Percentiles rank a stretch among this genome's conserved stretches.
Evolutionary conservation across 2,113 vertebrate species (phyloP).

Genomic region (Ameiurus melas): DNA sequence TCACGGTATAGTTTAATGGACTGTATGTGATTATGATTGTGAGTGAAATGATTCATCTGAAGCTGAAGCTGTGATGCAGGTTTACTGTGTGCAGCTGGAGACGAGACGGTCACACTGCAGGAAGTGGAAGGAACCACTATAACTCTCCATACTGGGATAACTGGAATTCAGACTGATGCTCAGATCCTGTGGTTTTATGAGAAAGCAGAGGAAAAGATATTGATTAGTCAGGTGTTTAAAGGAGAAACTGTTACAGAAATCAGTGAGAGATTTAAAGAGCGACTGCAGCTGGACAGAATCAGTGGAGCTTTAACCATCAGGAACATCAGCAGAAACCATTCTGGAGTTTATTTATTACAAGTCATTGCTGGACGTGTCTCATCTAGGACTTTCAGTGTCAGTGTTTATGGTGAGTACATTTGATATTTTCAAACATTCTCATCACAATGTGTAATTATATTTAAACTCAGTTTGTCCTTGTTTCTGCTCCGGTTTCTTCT

Average conservation of each 20-base stretch:
- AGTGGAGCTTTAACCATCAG: constrained; percentile 41
- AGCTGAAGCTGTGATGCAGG: neutral
- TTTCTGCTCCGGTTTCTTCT: too few relatives aligned
- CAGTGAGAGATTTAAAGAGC: constrained; percentile 32
- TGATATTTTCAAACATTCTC: too few relatives aligned
- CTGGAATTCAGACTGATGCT: constrained; percentile 11
- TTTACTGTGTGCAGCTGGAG: neutral
- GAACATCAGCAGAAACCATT: constrained; percentile 19
- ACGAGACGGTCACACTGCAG: constrained; percentile 7
- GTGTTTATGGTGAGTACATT: constrained; percentile 17
- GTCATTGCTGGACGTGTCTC: neutral
- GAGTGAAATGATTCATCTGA: neutral
- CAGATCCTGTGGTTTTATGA: constrained; percentile 8
- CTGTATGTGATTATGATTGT: too few relatives aligned
- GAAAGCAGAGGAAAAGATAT: neutral
- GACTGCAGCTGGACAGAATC: constrained; percentile 23
- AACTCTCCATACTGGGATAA: constrained; percentile 2
- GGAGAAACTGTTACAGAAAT: neutral
- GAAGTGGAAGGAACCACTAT: constrained; percentile 33
- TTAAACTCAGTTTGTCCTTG: too few relatives aligned
- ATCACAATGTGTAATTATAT: too few relatives aligned
- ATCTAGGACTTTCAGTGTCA: neutral
- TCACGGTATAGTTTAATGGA: neutral
- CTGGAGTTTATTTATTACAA: constrained; percentile 20
- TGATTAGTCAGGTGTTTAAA: neutral